Evolutionary conservation across 2,888 invertebrate species (phyloP).

Genomic region (Eupithecia abbreviata): DNA sequence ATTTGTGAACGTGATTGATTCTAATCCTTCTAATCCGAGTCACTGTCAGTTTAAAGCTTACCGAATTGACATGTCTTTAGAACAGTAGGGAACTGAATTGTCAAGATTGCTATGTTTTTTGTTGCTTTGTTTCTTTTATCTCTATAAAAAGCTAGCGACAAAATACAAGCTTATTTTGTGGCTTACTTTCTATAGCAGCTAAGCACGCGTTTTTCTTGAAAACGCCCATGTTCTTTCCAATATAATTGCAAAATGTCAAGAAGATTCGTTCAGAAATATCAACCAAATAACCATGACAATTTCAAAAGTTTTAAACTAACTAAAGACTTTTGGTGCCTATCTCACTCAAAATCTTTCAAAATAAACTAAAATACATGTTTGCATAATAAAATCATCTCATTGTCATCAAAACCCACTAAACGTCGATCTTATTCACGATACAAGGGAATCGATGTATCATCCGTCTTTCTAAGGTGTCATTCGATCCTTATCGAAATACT

Average conservation of each 20-base stretch:
- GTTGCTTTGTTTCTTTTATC: neutral
- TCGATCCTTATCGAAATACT: slow-evolving; percentile 68
- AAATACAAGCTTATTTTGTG: too few relatives aligned
- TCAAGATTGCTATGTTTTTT: slow-evolving; percentile 13
- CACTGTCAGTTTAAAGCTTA: slow-evolving; percentile 61
- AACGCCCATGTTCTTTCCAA: too few relatives aligned
- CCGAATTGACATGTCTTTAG: slow-evolving; percentile 47
- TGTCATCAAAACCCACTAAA: slow-evolving; percentile 39
- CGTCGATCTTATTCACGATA: slow-evolving; percentile 59
- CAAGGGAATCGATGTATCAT: slow-evolving; percentile 65
- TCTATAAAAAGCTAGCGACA: too few relatives aligned
- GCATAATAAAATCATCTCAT: slow-evolving; percentile 35
- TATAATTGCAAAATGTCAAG: too few relatives aligned
- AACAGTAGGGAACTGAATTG: slow-evolving; percentile 35
- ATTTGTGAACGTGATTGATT: slow-evolving; percentile 78
- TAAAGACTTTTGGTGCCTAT: neutral
- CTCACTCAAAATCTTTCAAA: neutral
- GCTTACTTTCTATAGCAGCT: neutral
- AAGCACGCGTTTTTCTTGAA: neutral
- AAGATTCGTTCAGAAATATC: too few relatives aligned
- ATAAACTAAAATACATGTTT: neutral
- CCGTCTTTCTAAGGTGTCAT: slow-evolving; percentile 71
- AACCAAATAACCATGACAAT: too few relatives aligned
- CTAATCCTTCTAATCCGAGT: slow-evolving; percentile 74
- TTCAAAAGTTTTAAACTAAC: too few relatives aligned